A percentile compares a stretch with the other conserved stretches of the same genome.
Evolutionary conservation across 2,113 vertebrate species (phyloP).

Genomic region (Arothron firmamentum): DNA sequence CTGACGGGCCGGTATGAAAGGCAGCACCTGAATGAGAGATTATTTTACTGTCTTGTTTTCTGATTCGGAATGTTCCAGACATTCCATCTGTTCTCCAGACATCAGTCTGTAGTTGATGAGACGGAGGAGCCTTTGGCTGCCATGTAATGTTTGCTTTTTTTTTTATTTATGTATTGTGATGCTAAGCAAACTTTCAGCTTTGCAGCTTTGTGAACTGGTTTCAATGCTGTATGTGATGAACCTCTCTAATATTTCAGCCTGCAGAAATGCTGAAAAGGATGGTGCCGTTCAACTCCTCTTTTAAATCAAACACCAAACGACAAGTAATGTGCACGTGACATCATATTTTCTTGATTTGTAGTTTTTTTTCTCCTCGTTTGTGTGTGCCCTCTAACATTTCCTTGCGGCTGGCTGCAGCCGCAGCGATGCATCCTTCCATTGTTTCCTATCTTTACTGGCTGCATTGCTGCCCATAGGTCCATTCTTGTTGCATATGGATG

Average conservation of each 20-base stretch:
- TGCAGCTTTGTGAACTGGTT: not conserved
- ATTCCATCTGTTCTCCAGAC: slow-evolving; percentile 21
- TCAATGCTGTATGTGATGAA: not conserved
- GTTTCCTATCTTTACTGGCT: slow-evolving; percentile 1
- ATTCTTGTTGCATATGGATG: slow-evolving; percentile 6
- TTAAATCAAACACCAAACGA: slow-evolving; percentile 83
- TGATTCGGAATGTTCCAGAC: slow-evolving; percentile 3
- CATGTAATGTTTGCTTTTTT: not conserved
- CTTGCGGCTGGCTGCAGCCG: slow-evolving; percentile 11
- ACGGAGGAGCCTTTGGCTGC: not conserved
- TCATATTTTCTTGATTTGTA: slow-evolving; percentile 2
- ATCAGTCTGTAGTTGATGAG: slow-evolving; percentile 27
- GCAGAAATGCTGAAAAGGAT: slow-evolving; percentile 98
- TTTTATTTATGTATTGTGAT: not conserved
- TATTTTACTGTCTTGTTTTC: slow-evolving; percentile 2
- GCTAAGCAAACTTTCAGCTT: not conserved
- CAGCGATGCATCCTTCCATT: slow-evolving; percentile 1
- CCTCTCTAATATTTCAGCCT: slow-evolving; percentile 81
- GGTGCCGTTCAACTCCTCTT: slow-evolving; percentile 97
- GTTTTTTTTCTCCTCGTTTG: slow-evolving; percentile 15
- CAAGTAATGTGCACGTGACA: slow-evolving; percentile 77
- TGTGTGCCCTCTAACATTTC: slow-evolving; percentile 1
- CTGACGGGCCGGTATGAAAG: slow-evolving; percentile 87
- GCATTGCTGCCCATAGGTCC: slow-evolving; percentile 17
- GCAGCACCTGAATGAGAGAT: not conserved